phyloP scores from a whole-genome alignment of 2,113 vertebrate species.

The Rhinoptilus africanus region DNA sequence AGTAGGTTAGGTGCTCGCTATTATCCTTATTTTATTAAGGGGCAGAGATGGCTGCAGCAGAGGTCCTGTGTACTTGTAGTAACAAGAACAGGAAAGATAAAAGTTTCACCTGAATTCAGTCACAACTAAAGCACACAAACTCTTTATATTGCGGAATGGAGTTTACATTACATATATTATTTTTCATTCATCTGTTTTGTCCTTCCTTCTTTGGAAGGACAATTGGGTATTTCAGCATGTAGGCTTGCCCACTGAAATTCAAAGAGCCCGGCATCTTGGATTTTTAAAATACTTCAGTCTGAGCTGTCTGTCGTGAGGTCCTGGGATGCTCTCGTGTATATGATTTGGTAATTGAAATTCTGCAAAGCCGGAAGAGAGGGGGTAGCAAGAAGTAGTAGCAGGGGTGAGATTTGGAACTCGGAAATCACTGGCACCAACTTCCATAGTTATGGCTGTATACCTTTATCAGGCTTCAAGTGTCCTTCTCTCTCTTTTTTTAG shows the following conservation, averaged over 20 bases:
- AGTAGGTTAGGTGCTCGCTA: neutral
- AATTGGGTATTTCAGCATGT: neutral
- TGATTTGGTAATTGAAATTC: neutral
- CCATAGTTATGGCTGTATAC: neutral
- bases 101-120: neutral
- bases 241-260: neutral
- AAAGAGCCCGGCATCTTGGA: rapidly evolving
- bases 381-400: neutral
- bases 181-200: neutral
- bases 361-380: neutral
- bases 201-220: neutral
- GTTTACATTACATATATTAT: neutral
- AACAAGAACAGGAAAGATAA: neutral
- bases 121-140: neutral
- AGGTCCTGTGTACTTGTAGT: neutral
- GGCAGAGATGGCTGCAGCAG: neutral
- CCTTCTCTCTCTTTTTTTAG: neutral
- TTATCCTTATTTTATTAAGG: neutral
- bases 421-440: neutral
- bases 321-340: neutral
- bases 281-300: neutral
- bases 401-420: neutral
- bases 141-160: neutral
- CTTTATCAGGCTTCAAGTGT: neutral
- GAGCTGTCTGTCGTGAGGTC: neutral